These are phyloP conservation scores for Odontomachus brunneus DNA, from an alignment of 1,140 invertebrate species.

Conservation along the genomic window DNA sequence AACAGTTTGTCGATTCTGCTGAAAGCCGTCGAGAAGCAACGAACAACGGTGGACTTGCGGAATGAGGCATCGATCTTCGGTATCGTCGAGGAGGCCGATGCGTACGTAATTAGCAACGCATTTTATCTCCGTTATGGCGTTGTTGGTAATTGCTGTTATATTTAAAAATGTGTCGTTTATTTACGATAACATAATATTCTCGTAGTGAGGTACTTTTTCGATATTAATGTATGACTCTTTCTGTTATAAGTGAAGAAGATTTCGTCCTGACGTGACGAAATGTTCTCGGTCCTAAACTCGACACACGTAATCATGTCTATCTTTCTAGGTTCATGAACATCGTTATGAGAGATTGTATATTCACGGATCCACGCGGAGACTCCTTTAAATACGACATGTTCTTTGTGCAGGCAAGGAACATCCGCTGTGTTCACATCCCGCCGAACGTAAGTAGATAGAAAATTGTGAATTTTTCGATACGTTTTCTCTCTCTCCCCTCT, in stretches of 20 bases:
- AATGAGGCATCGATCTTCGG: conserved; percentile 88
- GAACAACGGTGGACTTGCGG: conserved; percentile 88
- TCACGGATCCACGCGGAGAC: conserved; percentile 86
- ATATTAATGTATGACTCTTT: background rate
- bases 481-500: background rate
- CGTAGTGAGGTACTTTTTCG: conserved; percentile 2
- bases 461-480: background rate
- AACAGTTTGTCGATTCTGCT: conserved; percentile 88
- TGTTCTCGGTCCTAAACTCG: background rate
- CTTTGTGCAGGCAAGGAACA: conserved; percentile 88
- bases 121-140: background rate
- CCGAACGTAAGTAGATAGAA: conserved; percentile 85
- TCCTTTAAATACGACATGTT: conserved; percentile 84
- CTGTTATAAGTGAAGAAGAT: background rate
- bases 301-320: conserved; percentile 38
- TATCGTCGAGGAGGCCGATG: conserved; percentile 86
- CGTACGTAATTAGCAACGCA: conserved; percentile 81
- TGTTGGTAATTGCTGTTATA: background rate
- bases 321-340: conserved; percentile 89
- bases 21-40: conserved; percentile 87
- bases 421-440: conserved; percentile 89
- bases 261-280: too few relatives aligned
- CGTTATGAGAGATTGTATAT: conserved; percentile 87
- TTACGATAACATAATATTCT: conserved; percentile 8
- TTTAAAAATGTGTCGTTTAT: background rate